phyloP scores from a whole-genome alignment of 1,140 invertebrate species.

The Drosophila quadrilineata region DNA sequence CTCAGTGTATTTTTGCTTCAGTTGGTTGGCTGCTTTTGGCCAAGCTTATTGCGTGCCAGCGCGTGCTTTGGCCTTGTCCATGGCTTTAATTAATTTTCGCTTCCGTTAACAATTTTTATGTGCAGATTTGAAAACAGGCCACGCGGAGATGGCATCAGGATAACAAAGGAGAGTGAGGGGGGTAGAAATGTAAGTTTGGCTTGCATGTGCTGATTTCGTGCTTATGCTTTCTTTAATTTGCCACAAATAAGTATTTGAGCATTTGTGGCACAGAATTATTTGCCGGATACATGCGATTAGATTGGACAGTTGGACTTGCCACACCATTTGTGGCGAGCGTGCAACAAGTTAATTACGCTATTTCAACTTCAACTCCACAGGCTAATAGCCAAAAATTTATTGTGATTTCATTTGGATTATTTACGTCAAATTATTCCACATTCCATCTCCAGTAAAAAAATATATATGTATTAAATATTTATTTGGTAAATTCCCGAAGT shows the following conservation, averaged over 20 bases:
- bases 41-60: conserved; percentile 55
- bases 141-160: too few species aligned
- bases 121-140: conserved; percentile 56
- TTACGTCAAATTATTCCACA: conserved; percentile 21
- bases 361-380: conserved; percentile 16
- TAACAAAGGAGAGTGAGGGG: too few species aligned
- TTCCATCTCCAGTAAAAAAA: not conserved
- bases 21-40: not conserved
- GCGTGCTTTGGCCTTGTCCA: conserved; percentile 68
- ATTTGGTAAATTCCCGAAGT: conserved; percentile 12
- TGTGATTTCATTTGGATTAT: conserved; percentile 52
- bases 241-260: conserved; percentile 35
- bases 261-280: conserved; percentile 64
- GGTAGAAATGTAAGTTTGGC: conserved; percentile 28
- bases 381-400: conserved; percentile 29
- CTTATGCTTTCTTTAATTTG: conserved; percentile 73
- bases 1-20: too few species aligned
- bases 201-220: conserved; percentile 73
- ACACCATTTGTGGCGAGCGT: conserved; percentile 48
- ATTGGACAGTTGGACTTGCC: conserved; percentile 57
- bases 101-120: conserved; percentile 78
- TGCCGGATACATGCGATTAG: conserved; percentile 80
- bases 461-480: conserved; percentile 28
- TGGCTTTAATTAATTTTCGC: conserved; percentile 79
- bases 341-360: conserved; percentile 79